Base-by-base conservation (phyloP, 2,113 vertebrate species). In the Litocranius walleri region DNA sequence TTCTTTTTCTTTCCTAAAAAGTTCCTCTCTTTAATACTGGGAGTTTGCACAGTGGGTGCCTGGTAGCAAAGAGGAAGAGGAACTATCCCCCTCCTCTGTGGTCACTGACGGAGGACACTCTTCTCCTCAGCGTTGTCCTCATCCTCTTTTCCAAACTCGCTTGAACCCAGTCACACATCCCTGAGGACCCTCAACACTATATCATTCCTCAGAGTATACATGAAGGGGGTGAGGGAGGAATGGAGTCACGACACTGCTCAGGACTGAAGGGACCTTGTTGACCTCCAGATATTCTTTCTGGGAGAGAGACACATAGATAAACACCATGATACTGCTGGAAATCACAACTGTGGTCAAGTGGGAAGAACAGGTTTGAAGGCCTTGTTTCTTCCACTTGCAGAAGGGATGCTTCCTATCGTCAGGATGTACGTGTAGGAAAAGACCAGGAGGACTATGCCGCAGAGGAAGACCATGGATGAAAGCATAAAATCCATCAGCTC, bases 321-420 rank as follows among this genome's bases (percentile, higher is more conserved):
- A 98, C 33, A 98, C 92, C 3, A 91, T 91, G n/a, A 92, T 96
- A 30, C 78, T 94, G 21, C 93, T 86, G 71, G 97, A 96, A 95
- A 97, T 95, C 36, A 89, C 83, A 40, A 89, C 94, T 40, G 62
- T 54, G 7, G 90, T 94, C 57, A 96, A 78, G 59, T 96, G 90
- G 45, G 88, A 98, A 40, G 87, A 91, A 90, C 97, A 97, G 5
- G 96, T 96, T 96, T 95, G 80, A 98, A 98, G 62, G 94, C 85
- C 64, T 98, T 97, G 87, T 96, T 90, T 78, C 95, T 97, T 3
- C 94, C 95, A n/a, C 90, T 86, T 43, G 88, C 94, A 84, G 92
- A 97, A 82, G 91, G 97, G n/a, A 98, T 96, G 14, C 3, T 30
- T 45, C 97, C 67, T 74, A 94, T 94, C 0, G 25, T 96, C 59